phyloP scores from a whole-genome alignment of 1,140 invertebrate genomes.

The Apis laboriosa region DNA sequence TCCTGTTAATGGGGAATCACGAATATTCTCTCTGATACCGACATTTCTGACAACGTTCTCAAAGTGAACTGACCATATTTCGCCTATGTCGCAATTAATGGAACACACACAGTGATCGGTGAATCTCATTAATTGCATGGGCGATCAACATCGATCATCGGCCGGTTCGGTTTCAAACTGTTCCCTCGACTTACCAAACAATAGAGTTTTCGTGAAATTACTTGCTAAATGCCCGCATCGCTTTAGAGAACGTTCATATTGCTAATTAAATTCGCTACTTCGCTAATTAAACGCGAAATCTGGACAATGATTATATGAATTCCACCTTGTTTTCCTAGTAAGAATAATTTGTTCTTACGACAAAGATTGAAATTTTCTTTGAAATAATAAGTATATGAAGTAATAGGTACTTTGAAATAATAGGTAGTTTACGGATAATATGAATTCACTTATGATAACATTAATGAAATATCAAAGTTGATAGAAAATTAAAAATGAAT shows the following conservation, averaged over 20 bases:
- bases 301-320: not conserved
- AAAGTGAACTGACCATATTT: constrained; percentile 16
- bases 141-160: constrained; percentile 15
- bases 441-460: no score
- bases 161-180: not conserved
- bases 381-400: no score
- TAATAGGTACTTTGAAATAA: no score
- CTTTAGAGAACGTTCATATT: not conserved
- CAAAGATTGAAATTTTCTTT: not conserved
- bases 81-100: constrained; percentile 29
- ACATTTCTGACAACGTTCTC: constrained; percentile 28
- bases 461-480: no score
- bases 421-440: no score
- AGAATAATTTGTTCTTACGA: no score
- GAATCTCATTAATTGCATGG: constrained; percentile 22
- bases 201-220: not conserved
- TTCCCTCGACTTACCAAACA: not conserved
- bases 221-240: not conserved
- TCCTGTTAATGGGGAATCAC: not conserved
- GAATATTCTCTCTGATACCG: constrained; percentile 12
- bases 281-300: not conserved
- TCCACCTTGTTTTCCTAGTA: no score
- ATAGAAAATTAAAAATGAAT: no score
- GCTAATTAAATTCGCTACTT: not conserved
- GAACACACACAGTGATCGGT: constrained; percentile 9